Percentiles rank a stretch among this genome's conserved stretches.
Evolutionary conservation across 2,888 invertebrate species (phyloP).

Genomic region (Hydraecia micacea): DNA sequence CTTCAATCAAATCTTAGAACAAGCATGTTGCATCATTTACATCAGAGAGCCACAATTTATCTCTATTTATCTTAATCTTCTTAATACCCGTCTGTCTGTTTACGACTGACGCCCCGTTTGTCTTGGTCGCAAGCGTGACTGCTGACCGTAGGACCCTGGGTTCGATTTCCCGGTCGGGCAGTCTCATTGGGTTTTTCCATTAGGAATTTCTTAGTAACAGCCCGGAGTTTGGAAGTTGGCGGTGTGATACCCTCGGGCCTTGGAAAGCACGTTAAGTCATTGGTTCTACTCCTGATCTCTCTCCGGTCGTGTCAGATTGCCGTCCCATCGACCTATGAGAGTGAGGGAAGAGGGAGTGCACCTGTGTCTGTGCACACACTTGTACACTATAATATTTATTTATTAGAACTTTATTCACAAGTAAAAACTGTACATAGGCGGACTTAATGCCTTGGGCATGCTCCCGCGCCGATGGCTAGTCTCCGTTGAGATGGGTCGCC

Average conservation of each 20-base stretch:
- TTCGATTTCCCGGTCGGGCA: background rate
- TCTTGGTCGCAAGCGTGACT: too few species aligned
- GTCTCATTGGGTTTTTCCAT: background rate
- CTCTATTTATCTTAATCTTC: background rate
- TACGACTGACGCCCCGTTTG: too few species aligned
- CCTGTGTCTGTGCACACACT: background rate
- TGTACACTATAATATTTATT: background rate
- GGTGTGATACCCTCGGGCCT: background rate
- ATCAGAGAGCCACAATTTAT: background rate
- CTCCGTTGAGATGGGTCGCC: background rate
- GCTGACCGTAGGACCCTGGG: background rate
- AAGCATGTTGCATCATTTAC: constrained; percentile 3
- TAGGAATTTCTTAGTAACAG: background rate
- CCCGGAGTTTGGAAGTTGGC: background rate
- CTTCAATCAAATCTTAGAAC: background rate
- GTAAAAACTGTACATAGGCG: too few species aligned
- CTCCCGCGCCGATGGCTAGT: background rate
- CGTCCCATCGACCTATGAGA: background rate
- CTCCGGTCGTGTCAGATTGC: background rate
- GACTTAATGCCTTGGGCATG: too few species aligned
- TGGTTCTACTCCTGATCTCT: background rate
- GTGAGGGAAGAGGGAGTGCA: background rate
- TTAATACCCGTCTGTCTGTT: too few species aligned
- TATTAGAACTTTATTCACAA: too few species aligned
- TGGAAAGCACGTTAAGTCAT: background rate